Evolutionary conservation across 2,888 invertebrate species (phyloP), one percentile per base, ranked within the genome.

Genomic region (Eurytoma adleriae): DNA sequence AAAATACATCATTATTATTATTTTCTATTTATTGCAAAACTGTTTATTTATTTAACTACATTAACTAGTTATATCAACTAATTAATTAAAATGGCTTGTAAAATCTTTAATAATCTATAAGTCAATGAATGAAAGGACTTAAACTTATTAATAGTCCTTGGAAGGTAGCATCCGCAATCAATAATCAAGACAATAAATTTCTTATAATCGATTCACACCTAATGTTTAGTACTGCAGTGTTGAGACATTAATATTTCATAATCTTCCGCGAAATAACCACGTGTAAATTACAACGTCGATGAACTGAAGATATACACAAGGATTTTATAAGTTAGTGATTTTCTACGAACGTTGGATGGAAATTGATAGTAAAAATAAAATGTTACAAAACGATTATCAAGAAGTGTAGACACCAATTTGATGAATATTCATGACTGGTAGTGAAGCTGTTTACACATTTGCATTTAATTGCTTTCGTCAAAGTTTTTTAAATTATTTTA

Each of bases 171-270:
- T 62, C 78, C 79, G 82, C 85, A 83, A 86, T 86, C 83, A 82
- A 68, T 72, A 79, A 80, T 77, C 66, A 70, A 80, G 73, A 61
- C 83, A 82, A 85, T 83, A 84, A 84, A 85, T 84, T 85, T 85
- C 82, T 80, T 78, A 82, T 84, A 84, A 86, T 85, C 84, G 84
- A 86, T 86, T 83, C 79, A 79, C 82, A 72, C 79, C 72, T 76
- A 81, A 77, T 78, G 78, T 16, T 57, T 16, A 5, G 14, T 40
- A 27, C 80, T 74, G 76, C 79, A 83, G 52, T 82, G 82, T 78
- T 75, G 73, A 83, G 83, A 82, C 82, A 84, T 85, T 84, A 84
- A 86, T 85, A 86, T 84, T 85, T 85, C 84, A 85, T 84, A 84
- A 85, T 78, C 61, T 79, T 69, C 62, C 27, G 27, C 78, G 81